Percentiles rank a stretch among this genome's conserved stretches.
Conservation (phyloP, 2,797 vertebrate species). For the Pteronotus mesoamericanus region DNA sequence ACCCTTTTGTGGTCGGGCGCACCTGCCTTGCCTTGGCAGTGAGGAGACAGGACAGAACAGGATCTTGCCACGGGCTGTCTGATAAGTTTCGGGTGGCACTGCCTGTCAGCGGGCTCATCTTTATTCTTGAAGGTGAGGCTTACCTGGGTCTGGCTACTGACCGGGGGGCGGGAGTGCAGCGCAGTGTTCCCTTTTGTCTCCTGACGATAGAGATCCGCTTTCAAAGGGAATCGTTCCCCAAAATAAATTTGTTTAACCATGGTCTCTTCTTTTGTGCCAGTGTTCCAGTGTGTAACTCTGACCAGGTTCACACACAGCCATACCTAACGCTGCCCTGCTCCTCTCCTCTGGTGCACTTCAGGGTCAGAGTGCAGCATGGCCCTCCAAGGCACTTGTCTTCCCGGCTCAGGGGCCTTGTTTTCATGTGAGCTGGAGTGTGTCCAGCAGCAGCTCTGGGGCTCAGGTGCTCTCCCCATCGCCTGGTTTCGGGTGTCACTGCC, state of each 20-base stretch:
- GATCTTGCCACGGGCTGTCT: background rate
- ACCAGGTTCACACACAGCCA: background rate
- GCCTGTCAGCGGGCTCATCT: background rate
- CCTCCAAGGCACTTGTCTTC: background rate
- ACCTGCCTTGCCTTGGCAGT: background rate
- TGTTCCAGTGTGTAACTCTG: background rate
- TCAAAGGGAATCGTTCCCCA: background rate
- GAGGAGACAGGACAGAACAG: background rate
- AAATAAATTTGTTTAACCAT: background rate
- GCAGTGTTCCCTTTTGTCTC: constrained; percentile 25
- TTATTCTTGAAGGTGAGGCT: constrained; percentile 32
- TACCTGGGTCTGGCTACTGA: background rate
- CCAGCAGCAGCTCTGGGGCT: background rate
- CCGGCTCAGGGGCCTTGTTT: background rate
- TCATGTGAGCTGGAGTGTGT: background rate
- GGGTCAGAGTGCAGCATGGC: background rate
- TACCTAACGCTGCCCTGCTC: background rate
- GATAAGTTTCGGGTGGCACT: background rate
- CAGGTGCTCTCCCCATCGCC: background rate
- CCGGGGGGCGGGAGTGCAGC: background rate
- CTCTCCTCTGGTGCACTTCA: background rate
- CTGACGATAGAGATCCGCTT: background rate
- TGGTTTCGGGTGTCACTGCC: background rate
- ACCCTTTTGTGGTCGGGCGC: background rate
- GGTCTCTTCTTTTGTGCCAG: constrained; percentile 42